phyloP scores from a whole-genome alignment of 2,888 invertebrate species.

The Hemicrepidius hirtus region DNA sequence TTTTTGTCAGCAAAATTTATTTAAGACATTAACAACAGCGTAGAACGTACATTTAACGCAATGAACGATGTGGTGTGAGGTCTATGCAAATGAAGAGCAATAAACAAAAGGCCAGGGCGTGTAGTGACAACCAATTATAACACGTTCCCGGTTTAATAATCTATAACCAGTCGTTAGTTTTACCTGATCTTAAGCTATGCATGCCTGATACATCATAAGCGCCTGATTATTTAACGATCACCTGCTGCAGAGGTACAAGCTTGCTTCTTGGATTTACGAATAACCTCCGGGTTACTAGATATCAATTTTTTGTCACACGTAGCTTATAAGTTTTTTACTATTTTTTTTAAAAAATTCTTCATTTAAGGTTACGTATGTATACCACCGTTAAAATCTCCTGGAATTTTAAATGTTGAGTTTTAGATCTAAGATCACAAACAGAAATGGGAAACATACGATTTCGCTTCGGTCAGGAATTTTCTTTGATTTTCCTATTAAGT shows the following conservation, averaged over 20 bases:
- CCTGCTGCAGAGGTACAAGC: conserved; percentile 37
- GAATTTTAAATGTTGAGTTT: no score
- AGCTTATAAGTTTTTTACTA: not conserved
- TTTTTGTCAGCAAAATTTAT: conserved; percentile 19
- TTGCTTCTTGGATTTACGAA: conserved; percentile 1
- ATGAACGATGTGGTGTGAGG: conserved; percentile 54
- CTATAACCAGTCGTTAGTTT: conserved; percentile 58
- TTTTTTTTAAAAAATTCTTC: no score
- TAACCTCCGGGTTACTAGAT: not conserved
- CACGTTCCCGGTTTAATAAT: conserved; percentile 60
- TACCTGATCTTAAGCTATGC: conserved; percentile 47
- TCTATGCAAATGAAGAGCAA: conserved; percentile 65
- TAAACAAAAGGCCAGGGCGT: conserved; percentile 66
- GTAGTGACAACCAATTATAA: conserved; percentile 69
- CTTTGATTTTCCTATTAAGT: no score
- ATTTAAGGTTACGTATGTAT: no score
- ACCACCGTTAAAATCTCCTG: no score
- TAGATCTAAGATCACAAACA: no score
- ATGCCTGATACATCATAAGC: conserved; percentile 32
- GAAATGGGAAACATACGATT: no score
- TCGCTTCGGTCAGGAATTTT: no score
- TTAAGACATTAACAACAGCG: conserved; percentile 26
- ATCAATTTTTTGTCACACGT: not conserved
- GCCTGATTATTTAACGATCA: conserved; percentile 38
- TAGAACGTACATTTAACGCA: conserved; percentile 9